Evolutionary conservation across 1,140 invertebrate genomes (phyloP).

Genomic region (Drosophila trapezifrons): DNA sequence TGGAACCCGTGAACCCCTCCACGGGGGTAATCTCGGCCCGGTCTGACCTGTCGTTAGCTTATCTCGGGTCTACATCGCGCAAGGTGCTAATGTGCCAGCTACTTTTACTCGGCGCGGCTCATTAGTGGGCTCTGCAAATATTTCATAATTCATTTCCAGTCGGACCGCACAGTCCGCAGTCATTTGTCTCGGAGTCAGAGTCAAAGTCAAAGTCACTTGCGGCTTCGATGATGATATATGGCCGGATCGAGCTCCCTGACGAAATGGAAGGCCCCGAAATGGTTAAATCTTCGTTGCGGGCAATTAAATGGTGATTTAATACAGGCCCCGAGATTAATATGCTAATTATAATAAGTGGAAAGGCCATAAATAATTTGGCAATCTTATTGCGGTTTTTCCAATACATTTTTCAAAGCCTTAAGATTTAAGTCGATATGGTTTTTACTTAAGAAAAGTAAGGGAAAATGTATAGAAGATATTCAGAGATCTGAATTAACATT

Average conservation of each 20-base stretch:
- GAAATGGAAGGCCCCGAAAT: conserved; percentile 33
- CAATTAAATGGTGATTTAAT: conserved; percentile 55
- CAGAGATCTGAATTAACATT: neutral
- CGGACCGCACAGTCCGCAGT: conserved; percentile 40
- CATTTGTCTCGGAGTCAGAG: conserved; percentile 53
- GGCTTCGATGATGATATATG: conserved; percentile 51
- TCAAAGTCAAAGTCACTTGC: conserved; percentile 49
- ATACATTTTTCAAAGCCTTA: neutral
- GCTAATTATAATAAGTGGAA: conserved; percentile 34
- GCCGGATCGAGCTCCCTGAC: conserved; percentile 24
- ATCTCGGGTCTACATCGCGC: conserved; percentile 73
- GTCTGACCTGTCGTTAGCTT: conserved; percentile 65
- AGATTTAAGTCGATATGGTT: neutral
- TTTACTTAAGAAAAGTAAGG: neutral
- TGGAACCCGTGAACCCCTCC: neutral
- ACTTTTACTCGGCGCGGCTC: conserved; percentile 59
- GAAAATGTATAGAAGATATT: neutral
- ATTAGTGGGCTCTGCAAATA: conserved; percentile 67
- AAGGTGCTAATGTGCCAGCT: conserved; percentile 81
- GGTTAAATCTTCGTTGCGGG: conserved; percentile 38
- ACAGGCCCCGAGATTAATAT: conserved; percentile 34
- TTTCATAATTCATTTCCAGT: conserved; percentile 75
- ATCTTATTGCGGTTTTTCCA: neutral
- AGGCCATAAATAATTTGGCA: conserved; percentile 15
- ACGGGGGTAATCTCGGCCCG: conserved; percentile 27